These are phyloP conservation scores for Tapirus indicus DNA, from an alignment of 2,797 vertebrate species.

Conservation along the genomic window DNA sequence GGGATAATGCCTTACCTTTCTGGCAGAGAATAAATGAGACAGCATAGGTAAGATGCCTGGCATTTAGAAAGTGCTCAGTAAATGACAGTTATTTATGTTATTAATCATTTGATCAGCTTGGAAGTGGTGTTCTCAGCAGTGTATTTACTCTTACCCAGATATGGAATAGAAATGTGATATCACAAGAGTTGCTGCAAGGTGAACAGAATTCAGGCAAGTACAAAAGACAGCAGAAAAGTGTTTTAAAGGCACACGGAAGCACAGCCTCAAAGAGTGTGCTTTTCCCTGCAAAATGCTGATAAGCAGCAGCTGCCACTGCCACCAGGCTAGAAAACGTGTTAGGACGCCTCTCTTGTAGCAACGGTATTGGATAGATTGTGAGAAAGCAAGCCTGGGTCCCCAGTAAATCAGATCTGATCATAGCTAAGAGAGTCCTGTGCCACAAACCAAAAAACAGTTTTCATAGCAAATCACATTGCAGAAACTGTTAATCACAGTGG, in stretches of 20 bases:
- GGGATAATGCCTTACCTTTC: neutral
- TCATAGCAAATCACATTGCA: neutral
- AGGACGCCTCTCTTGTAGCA: neutral
- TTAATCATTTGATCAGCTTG: neutral
- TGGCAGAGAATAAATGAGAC: neutral
- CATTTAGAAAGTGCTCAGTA: neutral
- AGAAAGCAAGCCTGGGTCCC: neutral
- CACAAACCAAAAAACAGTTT: neutral
- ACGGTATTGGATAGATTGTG: accelerated
- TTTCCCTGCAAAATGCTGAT: neutral
- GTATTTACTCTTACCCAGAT: neutral
- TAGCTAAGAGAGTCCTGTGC: neutral
- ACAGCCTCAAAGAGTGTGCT: neutral
- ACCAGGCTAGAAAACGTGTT: neutral
- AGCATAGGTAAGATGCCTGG: neutral
- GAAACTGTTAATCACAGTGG: neutral
- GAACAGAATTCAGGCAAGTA: conserved; percentile 27
- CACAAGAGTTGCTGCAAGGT: conserved; percentile 15
- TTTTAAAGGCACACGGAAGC: neutral
- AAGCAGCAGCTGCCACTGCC: neutral
- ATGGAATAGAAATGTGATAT: neutral
- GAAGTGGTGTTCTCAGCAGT: neutral
- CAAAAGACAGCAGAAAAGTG: neutral
- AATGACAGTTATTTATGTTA: neutral
- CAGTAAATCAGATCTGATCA: conserved; percentile 13